Base-by-base conservation (phyloP, 2,797 vertebrate species). In the Sebastes hubbsi region DNA sequence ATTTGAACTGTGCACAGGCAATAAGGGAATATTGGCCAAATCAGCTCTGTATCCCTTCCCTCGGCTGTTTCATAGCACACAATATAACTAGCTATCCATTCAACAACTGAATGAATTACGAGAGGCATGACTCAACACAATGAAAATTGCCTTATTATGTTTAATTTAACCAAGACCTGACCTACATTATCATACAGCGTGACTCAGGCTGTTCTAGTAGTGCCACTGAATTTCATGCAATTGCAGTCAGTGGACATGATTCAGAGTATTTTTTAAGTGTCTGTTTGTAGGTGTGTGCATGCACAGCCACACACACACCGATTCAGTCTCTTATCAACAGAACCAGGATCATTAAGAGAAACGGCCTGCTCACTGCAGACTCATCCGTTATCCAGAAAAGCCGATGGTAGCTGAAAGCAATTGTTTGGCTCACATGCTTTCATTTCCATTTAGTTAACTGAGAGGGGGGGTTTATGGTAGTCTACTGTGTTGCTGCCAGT, bases 381-480 rank as follows among this genome's bases (percentile, higher is more conserved):
- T 92, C 89, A 91, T 89, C 89, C 69, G 69, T 89, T 92, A 71
- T 87, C 77, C 61, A 16, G 69, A 88, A 84, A 87, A 55, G 85
- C 52, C 58, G 20, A 59, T 74, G 63, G 66, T 46, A 69, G 79
- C 78, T 78, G 80, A 84, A 75, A 76, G 74, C 8, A 62, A 69
- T 8, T 13, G 62, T 82, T 87, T 90, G 87, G 88, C 88, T 87
- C 81, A 27, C 29, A 34, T 22, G 16, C 65, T 75, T 60, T 36
- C 25, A 60, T 79, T 46, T 82, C 79, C 77, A 83, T 88, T 61
- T 58, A 81, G 46, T 86, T 88, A 86, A 83, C 46, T 77, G 63
- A 77, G 64, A 72, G 14, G 46, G 34, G 30, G 8, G 11, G 42
- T 54, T 67, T 36, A 75, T 54, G 27, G 61, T 75, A 72, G 38